Conservation (phyloP, 2,888 invertebrate species). For the Napeogenes sylphis region DNA sequence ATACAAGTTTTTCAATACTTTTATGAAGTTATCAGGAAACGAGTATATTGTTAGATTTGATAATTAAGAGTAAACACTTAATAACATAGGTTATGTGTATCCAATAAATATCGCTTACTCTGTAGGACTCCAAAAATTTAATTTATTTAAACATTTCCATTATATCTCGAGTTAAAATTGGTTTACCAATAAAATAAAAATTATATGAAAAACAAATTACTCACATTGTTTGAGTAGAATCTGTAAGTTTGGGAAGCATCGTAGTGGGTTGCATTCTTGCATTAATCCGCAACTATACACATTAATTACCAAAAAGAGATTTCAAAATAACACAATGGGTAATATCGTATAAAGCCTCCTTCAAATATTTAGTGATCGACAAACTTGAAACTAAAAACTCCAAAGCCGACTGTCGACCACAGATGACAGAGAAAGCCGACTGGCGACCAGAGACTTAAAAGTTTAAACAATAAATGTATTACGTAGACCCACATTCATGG, state of each 20-base stretch:
- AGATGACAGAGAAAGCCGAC: no score
- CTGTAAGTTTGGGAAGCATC: conserved; percentile 67
- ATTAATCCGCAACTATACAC: conserved; percentile 50
- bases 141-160: background rate
- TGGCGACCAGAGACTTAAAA: no score
- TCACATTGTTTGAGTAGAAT: conserved; percentile 72
- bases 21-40: background rate
- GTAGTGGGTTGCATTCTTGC: conserved; percentile 60
- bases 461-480: no score
- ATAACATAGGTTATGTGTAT: background rate
- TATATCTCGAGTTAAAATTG: background rate
- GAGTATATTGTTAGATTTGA: background rate
- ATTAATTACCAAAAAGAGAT: conserved; percentile 50
- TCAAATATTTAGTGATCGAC: conserved; percentile 53
- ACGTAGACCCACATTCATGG: conserved; percentile 37
- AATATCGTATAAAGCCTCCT: conserved; percentile 48
- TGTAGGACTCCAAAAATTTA: background rate
- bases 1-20: background rate
- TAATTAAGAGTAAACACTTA: background rate
- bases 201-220: conserved; percentile 38
- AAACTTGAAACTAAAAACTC: conserved; percentile 28
- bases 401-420: conserved; percentile 45
- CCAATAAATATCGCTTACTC: background rate
- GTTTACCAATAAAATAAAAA: conserved; percentile 14
- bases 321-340: conserved; percentile 36